phyloP scores from a whole-genome alignment of 2,797 vertebrate species.

The Dromococcyx pavoninus region DNA sequence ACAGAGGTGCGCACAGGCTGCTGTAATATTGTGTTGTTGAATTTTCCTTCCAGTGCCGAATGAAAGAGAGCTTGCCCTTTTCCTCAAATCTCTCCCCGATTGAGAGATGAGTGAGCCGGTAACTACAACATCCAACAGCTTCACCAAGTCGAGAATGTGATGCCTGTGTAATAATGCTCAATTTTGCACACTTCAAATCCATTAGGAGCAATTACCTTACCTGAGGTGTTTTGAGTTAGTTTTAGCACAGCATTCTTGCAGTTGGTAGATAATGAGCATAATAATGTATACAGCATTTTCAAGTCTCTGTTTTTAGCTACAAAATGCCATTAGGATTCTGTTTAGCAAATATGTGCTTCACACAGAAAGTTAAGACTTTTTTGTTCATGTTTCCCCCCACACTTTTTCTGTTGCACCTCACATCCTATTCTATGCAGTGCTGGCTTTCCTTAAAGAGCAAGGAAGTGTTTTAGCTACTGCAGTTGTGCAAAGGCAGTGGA shows the following conservation, averaged over 20 bases:
- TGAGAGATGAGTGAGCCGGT: slow-evolving; percentile 69
- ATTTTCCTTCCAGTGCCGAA: slow-evolving; percentile 56
- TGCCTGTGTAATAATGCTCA: slow-evolving; percentile 82
- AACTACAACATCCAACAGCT: slow-evolving; percentile 68
- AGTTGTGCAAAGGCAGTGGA: not conserved
- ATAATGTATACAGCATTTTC: slow-evolving; percentile 84
- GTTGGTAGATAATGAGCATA: slow-evolving; percentile 86
- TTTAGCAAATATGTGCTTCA: slow-evolving; percentile 77
- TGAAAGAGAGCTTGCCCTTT: slow-evolving; percentile 72
- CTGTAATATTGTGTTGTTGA: slow-evolving; percentile 44
- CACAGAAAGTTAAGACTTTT: slow-evolving; percentile 74
- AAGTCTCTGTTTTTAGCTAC: slow-evolving; percentile 81
- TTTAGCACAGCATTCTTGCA: slow-evolving; percentile 87
- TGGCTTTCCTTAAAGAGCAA: slow-evolving; percentile 21
- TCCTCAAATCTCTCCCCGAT: slow-evolving; percentile 62
- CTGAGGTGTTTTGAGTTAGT: slow-evolving; percentile 88
- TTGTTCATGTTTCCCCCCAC: slow-evolving; percentile 15
- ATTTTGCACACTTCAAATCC: slow-evolving; percentile 87
- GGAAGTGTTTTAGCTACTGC: not conserved
- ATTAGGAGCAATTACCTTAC: slow-evolving; percentile 88
- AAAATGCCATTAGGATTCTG: slow-evolving; percentile 80
- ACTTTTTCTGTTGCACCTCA: not conserved
- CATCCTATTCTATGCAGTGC: not conserved
- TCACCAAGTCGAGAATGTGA: slow-evolving; percentile 71
- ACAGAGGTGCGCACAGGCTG: slow-evolving; percentile 36